Conservation (phyloP, 2,113 vertebrate species). For the Catharus minimus region DNA sequence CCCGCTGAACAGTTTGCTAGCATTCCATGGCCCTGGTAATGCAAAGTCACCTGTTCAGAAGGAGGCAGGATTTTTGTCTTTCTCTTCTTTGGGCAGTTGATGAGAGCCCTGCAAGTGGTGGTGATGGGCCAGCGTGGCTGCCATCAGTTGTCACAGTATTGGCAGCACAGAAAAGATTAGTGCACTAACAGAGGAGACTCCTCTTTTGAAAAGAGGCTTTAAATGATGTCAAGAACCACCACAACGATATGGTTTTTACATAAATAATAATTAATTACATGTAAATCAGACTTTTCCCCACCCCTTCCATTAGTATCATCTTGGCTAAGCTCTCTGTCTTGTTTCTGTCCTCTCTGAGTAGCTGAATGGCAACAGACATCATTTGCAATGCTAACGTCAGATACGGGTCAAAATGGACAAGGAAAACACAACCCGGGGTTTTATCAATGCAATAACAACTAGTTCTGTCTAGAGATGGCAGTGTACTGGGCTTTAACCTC, state of each 20-base stretch:
- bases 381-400: conserved; percentile 65
- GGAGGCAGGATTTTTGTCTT: neutral
- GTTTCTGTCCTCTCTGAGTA: conserved; percentile 28
- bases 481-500: conserved; percentile 47
- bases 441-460: conserved; percentile 45
- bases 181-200: neutral
- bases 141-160: neutral
- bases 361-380: conserved; percentile 61
- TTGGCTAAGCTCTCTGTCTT: conserved; percentile 54
- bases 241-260: conserved; percentile 62
- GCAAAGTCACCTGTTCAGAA: neutral
- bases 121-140: neutral
- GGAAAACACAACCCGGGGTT: conserved; percentile 47
- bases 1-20: neutral
- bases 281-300: conserved; percentile 54
- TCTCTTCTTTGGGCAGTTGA: neutral
- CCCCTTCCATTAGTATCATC: conserved; percentile 58
- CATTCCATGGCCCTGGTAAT: neutral
- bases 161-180: neutral
- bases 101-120: neutral
- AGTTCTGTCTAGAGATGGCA: conserved; percentile 45
- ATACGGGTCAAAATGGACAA: conserved; percentile 57
- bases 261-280: conserved; percentile 68
- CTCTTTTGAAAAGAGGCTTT: conserved; percentile 53
- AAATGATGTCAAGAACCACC: conserved; percentile 51